A percentile compares a stretch with the other conserved stretches of the same genome.
These are phyloP conservation scores for Pelmatolapia mariae DNA, from an alignment of 2,113 vertebrate species.

Conservation along the genomic window DNA sequence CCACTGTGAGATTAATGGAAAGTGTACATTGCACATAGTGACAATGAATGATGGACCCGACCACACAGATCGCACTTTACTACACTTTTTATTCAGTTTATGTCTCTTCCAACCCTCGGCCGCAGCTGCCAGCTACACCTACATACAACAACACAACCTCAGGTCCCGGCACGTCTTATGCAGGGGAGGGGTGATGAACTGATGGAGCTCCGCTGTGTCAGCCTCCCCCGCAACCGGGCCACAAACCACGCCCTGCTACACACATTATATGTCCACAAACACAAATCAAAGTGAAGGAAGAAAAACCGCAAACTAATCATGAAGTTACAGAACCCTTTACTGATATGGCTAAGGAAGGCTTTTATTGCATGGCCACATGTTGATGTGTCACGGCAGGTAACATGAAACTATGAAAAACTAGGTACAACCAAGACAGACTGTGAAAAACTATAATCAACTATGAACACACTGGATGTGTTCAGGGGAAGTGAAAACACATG, in stretches of 20 bases:
- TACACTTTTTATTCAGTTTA: neutral
- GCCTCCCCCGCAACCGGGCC: rapidly evolving
- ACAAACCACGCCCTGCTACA: rapidly evolving
- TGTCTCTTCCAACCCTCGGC: neutral
- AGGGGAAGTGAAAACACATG: neutral
- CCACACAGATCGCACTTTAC: too few species aligned
- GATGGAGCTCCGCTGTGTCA: neutral
- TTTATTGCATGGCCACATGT: neutral
- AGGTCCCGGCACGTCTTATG: too few species aligned
- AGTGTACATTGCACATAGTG: too few species aligned
- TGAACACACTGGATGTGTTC: neutral
- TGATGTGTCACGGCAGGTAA: neutral
- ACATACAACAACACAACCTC: rapidly evolving
- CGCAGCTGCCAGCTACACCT: neutral
- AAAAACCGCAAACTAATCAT: neutral
- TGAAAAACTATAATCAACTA: neutral
- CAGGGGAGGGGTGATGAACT: neutral
- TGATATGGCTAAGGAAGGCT: neutral
- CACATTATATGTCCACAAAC: neutral
- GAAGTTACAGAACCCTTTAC: neutral
- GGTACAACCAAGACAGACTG: neutral
- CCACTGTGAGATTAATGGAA: too few species aligned
- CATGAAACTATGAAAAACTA: neutral
- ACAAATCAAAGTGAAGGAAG: neutral
- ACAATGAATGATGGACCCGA: too few species aligned